Base-by-base conservation (phyloP, 2,113 vertebrate species). In the Phoxinus phoxinus region DNA sequence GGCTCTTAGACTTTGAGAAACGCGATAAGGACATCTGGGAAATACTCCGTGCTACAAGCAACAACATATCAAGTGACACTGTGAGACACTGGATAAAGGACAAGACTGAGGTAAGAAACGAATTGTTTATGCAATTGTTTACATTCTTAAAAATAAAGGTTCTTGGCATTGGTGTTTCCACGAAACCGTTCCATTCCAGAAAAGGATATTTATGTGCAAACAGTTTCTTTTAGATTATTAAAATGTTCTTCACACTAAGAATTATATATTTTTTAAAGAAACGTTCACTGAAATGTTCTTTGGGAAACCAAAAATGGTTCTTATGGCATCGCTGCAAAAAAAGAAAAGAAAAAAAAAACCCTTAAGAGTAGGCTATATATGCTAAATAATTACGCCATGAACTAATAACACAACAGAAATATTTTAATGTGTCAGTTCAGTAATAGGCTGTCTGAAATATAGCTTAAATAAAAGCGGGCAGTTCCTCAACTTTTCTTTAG, bases 11-110 rank as follows among this genome's bases (percentile, higher is more conserved):
- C 80, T 25, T 82, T 67, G 44, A 86, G 23, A 86, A 59, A 37
- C 27, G 23, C 25, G 67, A 48, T 53, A 72, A 83, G 81, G 81
- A 86, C 81, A 67, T 73, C 59, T 86, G 87, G 85, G 67, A 83
- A 72, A 83, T 83, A 81, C 61, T 81, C n/a, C 61, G 27, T 37
- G 81, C 46, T 35, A 58, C 17, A 37, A 72, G 74, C 74, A 30
- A 51, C 23, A 69, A 12, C 6, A 51, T 51, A 67, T 51, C 65
- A 58, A 71, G 67, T 53, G 65, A 37, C 59, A 46, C 37, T 19
- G 15, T 46, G 12, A 30, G 30, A 83, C 3, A 37, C 48, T 41
- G 81, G 81, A 72, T 58, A 72, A 44, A 67, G 59, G 27, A 67
- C 25, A 71, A 58, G 30, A 83, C 32, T 37, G 21, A 58, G 81